Evolutionary conservation across 1,140 invertebrate genomes (phyloP).

Genomic region (Apis cerana): DNA sequence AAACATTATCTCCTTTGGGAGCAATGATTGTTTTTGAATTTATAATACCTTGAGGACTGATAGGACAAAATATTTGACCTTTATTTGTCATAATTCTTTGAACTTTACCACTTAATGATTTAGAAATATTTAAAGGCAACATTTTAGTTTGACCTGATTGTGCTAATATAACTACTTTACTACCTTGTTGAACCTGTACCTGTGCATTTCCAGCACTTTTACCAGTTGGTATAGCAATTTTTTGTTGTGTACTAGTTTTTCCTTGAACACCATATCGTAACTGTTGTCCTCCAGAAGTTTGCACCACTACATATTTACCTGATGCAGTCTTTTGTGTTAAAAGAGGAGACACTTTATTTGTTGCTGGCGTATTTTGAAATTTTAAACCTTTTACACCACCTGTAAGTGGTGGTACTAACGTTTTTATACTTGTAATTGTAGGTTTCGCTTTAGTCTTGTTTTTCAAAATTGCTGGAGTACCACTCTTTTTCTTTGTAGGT

Average conservation of each 20-base stretch:
- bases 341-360: conserved; percentile 59
- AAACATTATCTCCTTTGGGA: conserved; percentile 63
- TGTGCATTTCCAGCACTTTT: conserved; percentile 73
- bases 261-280: conserved; percentile 73
- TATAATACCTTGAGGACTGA: conserved; percentile 67
- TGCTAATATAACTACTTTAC: conserved; percentile 76
- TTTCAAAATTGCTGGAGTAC: conserved; percentile 75
- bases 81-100: conserved; percentile 80
- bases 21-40: conserved; percentile 81
- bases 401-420: conserved; percentile 73
- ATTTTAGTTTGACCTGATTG: conserved; percentile 72
- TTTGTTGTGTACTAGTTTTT: conserved; percentile 66
- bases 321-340: conserved; percentile 74
- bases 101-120: conserved; percentile 68
- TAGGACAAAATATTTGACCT: conserved; percentile 69
- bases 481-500: conserved; percentile 74
- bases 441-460: conserved; percentile 77
- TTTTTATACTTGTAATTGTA: conserved; percentile 77
- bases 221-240: conserved; percentile 65
- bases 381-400: conserved; percentile 73
- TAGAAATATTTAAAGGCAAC: conserved; percentile 71
- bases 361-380: conserved; percentile 65
- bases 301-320: conserved; percentile 85
- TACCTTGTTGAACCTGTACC: conserved; percentile 72
- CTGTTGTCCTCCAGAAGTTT: conserved; percentile 77